Evolutionary conservation across 2,797 vertebrate genomes (phyloP), one percentile per base, ranked within the genome.

Genomic region (Rhinogobio ventralis): DNA sequence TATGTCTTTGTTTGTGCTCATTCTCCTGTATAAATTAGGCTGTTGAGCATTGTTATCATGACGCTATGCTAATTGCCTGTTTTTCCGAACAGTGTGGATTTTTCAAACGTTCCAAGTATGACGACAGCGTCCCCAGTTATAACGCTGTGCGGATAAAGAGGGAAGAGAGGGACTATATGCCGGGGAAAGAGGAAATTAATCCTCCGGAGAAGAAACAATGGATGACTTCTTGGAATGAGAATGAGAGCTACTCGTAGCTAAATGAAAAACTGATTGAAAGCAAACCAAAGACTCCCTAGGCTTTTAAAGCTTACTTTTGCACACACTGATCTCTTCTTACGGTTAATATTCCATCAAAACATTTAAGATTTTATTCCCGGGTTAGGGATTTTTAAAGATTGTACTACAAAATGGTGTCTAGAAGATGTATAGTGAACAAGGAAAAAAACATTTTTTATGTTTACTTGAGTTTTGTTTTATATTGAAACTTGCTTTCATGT

Each of bases 181-280:
- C 95, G 17, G 92, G 92, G 42, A 96, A 95, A 73, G 88, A 86
- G 23, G 93, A 92, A 60, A 90, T 90, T 84, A 94, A 95, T 86
- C 93, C 93, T 86, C 86, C 91, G 69, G 95, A 96, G 89, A 97
- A 96, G 94, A 99, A 98, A 91, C 95, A 96, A 84, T 99, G 97
- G 97, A 94, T 97, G 94, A 97, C 97, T 60, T 97, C 95, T 85
- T 99, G 98, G 98, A 96, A 95, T 92, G 95, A 96, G 91, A 96
- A 96, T 46, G 95, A 96, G 92, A 97, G 96, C 91, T 98, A 96
- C 90, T 98, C 97, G 55, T 99, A 95, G 93, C 86, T 90, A 81
- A 85, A 81, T 85, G 67, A 62, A 83, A 90, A 90, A 85, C 60
- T 60, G 72, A 57, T 89, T 88, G 86, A 45, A 67, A 81, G 3